Conservation (phyloP, 2,797 vertebrate genomes). For the Luscinia luscinia region DNA sequence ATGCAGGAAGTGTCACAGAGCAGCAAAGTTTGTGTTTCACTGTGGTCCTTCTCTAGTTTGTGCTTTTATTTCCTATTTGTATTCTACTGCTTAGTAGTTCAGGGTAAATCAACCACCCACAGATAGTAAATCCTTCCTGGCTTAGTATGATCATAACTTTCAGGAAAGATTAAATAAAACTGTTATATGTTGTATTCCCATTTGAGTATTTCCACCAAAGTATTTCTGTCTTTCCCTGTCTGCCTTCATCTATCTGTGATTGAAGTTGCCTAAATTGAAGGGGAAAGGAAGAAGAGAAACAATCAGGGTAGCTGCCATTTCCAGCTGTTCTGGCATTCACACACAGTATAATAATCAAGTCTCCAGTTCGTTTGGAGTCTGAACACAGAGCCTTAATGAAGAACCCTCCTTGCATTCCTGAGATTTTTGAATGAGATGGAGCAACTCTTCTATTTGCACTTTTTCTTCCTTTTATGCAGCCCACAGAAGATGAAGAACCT, state of each 20-base stretch:
- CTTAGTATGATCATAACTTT: constrained; percentile 51
- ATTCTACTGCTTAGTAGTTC: constrained; percentile 28
- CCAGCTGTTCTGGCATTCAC: constrained; percentile 38
- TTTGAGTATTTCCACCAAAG: constrained; percentile 48
- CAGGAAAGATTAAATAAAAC: constrained; percentile 61
- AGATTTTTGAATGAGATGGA: constrained; percentile 7
- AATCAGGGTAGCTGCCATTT: constrained; percentile 21
- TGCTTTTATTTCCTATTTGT: constrained; percentile 56
- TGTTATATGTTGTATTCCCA: constrained; percentile 37
- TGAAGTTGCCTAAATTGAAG: constrained; percentile 48
- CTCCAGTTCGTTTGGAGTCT: constrained; percentile 21
- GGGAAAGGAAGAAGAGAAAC: constrained; percentile 32
- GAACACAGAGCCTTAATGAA: constrained; percentile 33
- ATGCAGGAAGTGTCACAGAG: background rate
- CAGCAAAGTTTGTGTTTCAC: constrained; percentile 10
- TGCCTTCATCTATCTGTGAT: constrained; percentile 23
- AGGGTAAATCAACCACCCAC: constrained; percentile 21
- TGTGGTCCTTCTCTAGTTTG: background rate
- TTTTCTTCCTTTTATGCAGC: background rate
- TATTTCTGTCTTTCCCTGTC: constrained; percentile 27
- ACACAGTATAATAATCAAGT: constrained; percentile 24
- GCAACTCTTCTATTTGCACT: background rate
- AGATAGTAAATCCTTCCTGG: constrained; percentile 39
- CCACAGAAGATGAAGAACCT: background rate
- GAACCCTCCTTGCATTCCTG: background rate